Base-by-base conservation (phyloP, 1,140 invertebrate genomes). In the Pachyrhynchus sulphureomaculatus region DNA sequence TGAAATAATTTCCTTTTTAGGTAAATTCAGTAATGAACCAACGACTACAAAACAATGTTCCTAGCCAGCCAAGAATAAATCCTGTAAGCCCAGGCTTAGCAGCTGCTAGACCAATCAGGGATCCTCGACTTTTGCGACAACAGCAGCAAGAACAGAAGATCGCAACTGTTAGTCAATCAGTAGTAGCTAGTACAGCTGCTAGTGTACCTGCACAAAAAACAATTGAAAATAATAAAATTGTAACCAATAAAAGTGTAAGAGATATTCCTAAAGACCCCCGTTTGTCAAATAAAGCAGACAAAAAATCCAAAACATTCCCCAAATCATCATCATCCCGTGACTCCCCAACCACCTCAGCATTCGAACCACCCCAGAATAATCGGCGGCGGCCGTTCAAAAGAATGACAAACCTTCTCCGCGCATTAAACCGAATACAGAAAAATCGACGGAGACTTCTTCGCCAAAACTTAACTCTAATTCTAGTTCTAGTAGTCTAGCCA, bases 21-120 rank as follows among this genome's bases (percentile, higher is more conserved):
- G 10, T 26, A 29, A 29, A 36, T n/a, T 45, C 55, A 20, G 8
- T 45, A 8, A 26, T 36, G 18, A 20, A 62, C 17, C 62, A 58
- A 26, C 49, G 56, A 47, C 13, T 44, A 15, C 57, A 60, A 47
- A 45, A 26, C 12, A 29, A 29, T 29, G 12, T 29, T 23, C 5
- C 23, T 3, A 37, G 18, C 47, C 36, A 62, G 44, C 48, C 64
- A 2, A 81, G 83, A 63, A 87, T 88, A 55, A 80, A 85, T 45
- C 87, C 87, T 20, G 86, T 85, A 6, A 88, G 83, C 74, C 81
- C 81, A 18, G 80, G 83, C 13, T 74, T 85, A 1, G 81, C 77
- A 10, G 77, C 81, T 0, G 80, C 80, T 9, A 78, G 79, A 5
- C 58, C 64, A 9, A 74, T 78, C 2, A 77, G 85, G 9, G 85